Percentiles rank a stretch among this genome's conserved stretches.
Conservation (phyloP, 2,113 vertebrate species). For the Marmota monax region DNA sequence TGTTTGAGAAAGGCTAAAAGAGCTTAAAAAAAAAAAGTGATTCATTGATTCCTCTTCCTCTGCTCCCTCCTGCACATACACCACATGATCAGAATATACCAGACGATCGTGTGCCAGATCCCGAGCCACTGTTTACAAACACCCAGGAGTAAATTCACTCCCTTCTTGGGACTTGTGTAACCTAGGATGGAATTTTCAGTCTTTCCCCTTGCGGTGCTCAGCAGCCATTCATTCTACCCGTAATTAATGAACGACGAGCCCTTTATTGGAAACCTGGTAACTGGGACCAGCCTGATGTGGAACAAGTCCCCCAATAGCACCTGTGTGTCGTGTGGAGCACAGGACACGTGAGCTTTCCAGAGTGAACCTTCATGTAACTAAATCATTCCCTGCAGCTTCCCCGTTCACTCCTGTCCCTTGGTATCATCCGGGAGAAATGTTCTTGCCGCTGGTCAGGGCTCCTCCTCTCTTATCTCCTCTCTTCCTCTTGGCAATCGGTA, state of each 20-base stretch:
- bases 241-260: conserved; percentile 55
- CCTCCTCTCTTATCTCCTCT: conserved; percentile 48
- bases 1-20: conserved; percentile 42
- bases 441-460: not conserved
- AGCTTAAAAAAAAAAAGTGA: not conserved
- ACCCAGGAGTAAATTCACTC: not conserved
- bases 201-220: not conserved
- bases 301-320: not conserved
- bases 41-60: not conserved
- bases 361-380: not conserved
- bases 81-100: too few relatives aligned
- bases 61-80: not conserved
- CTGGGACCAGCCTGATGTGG: not conserved
- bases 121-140: not conserved
- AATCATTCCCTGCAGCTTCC: not conserved
- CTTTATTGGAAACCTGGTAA: conserved; percentile 54
- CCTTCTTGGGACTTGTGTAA: not conserved
- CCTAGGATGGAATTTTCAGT: not conserved
- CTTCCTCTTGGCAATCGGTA: conserved; percentile 39
- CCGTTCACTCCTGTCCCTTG: conserved; percentile 52
- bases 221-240: conserved; percentile 17
- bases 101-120: not conserved
- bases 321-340: fast-evolving
- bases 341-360: conserved; percentile 53
- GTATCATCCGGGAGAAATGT: conserved; percentile 3